Percentiles rank a stretch among this genome's conserved stretches.
phyloP scores from a whole-genome alignment of 1,140 invertebrate species.

The Epicauta chinensis region DNA sequence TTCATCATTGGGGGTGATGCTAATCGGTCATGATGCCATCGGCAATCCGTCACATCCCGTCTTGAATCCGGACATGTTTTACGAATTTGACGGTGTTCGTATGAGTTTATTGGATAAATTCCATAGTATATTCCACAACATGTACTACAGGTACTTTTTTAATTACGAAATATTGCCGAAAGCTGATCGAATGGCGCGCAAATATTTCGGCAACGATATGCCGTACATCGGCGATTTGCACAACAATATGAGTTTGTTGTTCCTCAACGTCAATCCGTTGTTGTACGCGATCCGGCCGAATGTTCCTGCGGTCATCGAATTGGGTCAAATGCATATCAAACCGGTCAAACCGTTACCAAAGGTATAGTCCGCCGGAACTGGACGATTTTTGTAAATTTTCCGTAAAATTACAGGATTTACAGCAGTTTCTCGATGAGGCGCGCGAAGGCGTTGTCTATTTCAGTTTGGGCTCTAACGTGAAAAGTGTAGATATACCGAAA shows the following conservation, averaged over 20 bases:
- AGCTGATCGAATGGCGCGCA: conserved; percentile 35
- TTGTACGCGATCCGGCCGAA: conserved; percentile 42
- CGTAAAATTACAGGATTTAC: conserved; percentile 11
- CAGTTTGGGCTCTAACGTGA: conserved; percentile 18
- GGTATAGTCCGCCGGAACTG: neutral
- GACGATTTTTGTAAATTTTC: neutral
- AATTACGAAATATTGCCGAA: conserved; percentile 8
- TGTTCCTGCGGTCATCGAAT: conserved; percentile 43
- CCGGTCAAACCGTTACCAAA: neutral
- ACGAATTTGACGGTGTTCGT: conserved; percentile 15
- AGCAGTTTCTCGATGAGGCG: conserved; percentile 12
- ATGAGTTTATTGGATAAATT: conserved; percentile 20
- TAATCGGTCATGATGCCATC: conserved; percentile 13
- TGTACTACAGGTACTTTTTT: conserved; percentile 16
- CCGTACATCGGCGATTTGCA: conserved; percentile 45
- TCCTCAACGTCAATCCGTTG: conserved; percentile 45
- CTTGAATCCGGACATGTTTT: conserved; percentile 38
- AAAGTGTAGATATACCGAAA: neutral
- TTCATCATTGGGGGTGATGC: neutral
- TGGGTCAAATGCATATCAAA: conserved; percentile 44
- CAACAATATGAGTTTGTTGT: conserved; percentile 46
- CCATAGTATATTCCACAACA: conserved; percentile 5
- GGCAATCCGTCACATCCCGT: conserved; percentile 42
- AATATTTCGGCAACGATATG: conserved; percentile 40
- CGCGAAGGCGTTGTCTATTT: conserved; percentile 15